These are phyloP conservation scores for Stenurella melanura DNA, from an alignment of 2,888 invertebrate genomes.

Conservation along the genomic window DNA sequence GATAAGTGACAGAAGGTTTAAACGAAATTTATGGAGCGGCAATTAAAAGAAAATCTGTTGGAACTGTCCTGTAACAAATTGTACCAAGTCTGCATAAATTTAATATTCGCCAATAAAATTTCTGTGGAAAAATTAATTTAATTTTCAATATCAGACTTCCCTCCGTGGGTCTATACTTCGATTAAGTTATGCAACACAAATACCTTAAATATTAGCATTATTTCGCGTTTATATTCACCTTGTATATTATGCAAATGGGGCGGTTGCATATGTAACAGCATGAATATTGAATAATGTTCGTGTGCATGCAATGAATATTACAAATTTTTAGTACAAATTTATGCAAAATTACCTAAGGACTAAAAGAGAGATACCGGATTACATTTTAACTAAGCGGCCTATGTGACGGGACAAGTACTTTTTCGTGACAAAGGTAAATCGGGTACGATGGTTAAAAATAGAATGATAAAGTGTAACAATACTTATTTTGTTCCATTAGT, in stretches of 20 bases:
- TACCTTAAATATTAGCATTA: slow-evolving; percentile 7
- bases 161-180: not conserved
- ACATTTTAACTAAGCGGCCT: not conserved
- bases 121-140: no score
- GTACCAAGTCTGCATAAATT: no score
- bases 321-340: slow-evolving; percentile 54
- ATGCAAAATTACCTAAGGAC: slow-evolving; percentile 54
- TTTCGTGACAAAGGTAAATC: not conserved
- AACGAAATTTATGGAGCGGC: no score
- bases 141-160: not conserved
- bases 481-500: not conserved
- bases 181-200: not conserved
- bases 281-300: slow-evolving; percentile 56
- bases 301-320: slow-evolving; percentile 53
- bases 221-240: slow-evolving; percentile 12
- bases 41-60: no score
- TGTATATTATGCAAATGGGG: slow-evolving; percentile 49
- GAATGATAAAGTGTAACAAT: not conserved
- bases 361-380: slow-evolving; percentile 4
- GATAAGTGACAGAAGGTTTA: no score
- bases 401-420: not conserved
- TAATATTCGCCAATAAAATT: no score
- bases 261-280: slow-evolving; percentile 51
- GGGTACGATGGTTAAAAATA: not conserved
- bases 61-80: no score